These are phyloP conservation scores for Gortyna flavago DNA, from an alignment of 2,888 invertebrate genomes.

Conservation along the genomic window DNA sequence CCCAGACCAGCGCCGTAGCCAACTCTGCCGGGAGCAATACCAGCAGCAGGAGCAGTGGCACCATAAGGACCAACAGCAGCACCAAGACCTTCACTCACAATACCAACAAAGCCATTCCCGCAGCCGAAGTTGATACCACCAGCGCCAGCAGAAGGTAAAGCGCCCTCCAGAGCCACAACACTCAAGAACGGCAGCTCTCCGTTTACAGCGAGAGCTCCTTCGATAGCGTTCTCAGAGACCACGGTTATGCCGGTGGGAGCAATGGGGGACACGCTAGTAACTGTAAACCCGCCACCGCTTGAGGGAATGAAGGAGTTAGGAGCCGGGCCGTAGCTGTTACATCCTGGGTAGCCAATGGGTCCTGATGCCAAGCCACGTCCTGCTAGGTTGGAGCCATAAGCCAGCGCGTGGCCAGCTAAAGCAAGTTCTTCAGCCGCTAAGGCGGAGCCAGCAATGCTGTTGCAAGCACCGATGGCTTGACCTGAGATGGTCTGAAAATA, in stretches of 20 bases:
- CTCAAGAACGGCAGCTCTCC: constrained; percentile 74
- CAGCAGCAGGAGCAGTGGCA: constrained; percentile 28
- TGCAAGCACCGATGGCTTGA: constrained; percentile 52
- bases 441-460: constrained; percentile 15
- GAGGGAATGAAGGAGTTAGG: constrained; percentile 46
- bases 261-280: constrained; percentile 70
- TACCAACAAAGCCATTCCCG: constrained; percentile 49
- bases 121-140: constrained; percentile 67
- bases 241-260: constrained; percentile 72
- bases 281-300: constrained; percentile 63
- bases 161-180: constrained; percentile 71
- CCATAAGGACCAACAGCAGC: constrained; percentile 31
- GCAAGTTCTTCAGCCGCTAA: constrained; percentile 58
- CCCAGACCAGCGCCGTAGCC: constrained; percentile 29
- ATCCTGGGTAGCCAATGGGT: constrained; percentile 19
- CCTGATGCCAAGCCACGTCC: constrained; percentile 19
- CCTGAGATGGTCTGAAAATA: constrained; percentile 49
- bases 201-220: constrained; percentile 67
- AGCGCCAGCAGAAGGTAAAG: constrained; percentile 67
- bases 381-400: constrained; percentile 43
- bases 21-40: constrained; percentile 25
- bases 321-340: constrained; percentile 21
- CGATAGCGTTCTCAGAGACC: constrained; percentile 74
- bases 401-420: constrained; percentile 33
- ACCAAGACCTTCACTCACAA: constrained; percentile 55